Evolutionary conservation across 2,888 invertebrate species (phyloP), one percentile per base, ranked within the genome.

Genomic region (Noctuana brunneofusca): DNA sequence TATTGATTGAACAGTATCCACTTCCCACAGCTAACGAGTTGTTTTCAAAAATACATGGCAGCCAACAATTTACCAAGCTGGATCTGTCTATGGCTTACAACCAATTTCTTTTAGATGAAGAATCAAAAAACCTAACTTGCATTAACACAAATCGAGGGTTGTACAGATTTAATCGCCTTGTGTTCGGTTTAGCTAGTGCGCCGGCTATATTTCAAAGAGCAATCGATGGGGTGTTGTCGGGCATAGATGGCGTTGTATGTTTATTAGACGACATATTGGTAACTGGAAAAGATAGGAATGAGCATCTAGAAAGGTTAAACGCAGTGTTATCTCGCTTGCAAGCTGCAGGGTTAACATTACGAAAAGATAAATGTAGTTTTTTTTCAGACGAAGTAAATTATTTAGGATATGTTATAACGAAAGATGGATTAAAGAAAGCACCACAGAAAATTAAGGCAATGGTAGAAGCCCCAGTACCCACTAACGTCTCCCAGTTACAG

Each of bases 121-220:
- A 66, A 11, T 65, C 64, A 8, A 54, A 64, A 35, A 38, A 50
- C 6, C 9, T 64, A 3, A 66, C 66, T 0, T 63, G 58, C 14
- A 66, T 68, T 4, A 68, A 68, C 27, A 68, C 68, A 9, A 50
- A 50, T 18, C 50, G 60, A 2, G 66, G 67, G 0, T 38, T 68
- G 8, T 67, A 30, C 11, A 65, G 43, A n/a, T 65, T 55, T 46
- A 64, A 46, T 12, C 55, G 65, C 5, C 55, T 68, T 32, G 71
- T 69, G 16, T 68, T 69, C 5, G 68, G 70, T 0, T 41, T 69
- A 11, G 53, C 69, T 1, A 66, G 65, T 22, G 67, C 67, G 14
- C 68, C 68, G 12, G 67, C 69, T 9, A 67, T 69, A 41, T 71
- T 69, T 32, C 71, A 70, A 52, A 64, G 68, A 5, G 64, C 66